These are phyloP conservation scores for Furnarius figulus DNA, from an alignment of 2,113 vertebrate species.

Conservation along the genomic window DNA sequence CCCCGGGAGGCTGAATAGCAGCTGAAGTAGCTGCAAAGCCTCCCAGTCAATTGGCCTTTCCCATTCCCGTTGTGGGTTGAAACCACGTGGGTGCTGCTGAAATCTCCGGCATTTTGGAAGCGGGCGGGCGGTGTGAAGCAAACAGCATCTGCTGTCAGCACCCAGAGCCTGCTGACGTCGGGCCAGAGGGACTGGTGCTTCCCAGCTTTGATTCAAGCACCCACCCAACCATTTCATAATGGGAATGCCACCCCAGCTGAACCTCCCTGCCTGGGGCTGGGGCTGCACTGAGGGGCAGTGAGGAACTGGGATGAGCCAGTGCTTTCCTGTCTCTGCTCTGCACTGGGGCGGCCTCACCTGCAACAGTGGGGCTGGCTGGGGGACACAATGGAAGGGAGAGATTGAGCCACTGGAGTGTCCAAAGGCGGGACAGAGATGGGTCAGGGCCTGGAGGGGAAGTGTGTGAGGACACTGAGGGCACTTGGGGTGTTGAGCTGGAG, in stretches of 20 bases:
- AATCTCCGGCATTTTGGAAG: neutral
- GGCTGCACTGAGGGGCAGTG: accelerated
- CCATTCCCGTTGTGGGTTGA: neutral
- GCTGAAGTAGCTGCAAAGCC: neutral
- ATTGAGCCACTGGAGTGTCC: neutral
- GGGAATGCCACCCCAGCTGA: neutral
- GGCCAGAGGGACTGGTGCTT: neutral
- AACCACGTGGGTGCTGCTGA: neutral
- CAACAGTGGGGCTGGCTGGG: neutral
- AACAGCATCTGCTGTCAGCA: constrained; percentile 12
- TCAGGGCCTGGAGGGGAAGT: too few species aligned
- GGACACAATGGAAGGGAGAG: neutral
- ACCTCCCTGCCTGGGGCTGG: accelerated
- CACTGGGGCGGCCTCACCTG: neutral
- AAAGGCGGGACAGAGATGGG: neutral
- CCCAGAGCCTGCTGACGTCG: neutral
- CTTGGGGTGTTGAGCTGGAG: too few species aligned
- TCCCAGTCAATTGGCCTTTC: neutral
- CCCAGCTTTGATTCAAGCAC: neutral
- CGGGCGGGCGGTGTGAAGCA: neutral
- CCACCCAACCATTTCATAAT: neutral
- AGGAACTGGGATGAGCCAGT: neutral
- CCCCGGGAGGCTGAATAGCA: neutral
- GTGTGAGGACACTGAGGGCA: neutral
- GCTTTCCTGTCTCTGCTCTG: neutral